Percentiles rank a stretch among this genome's conserved stretches.
phyloP scores from a whole-genome alignment of 2,888 invertebrate species.

The Acleris sparsana region DNA sequence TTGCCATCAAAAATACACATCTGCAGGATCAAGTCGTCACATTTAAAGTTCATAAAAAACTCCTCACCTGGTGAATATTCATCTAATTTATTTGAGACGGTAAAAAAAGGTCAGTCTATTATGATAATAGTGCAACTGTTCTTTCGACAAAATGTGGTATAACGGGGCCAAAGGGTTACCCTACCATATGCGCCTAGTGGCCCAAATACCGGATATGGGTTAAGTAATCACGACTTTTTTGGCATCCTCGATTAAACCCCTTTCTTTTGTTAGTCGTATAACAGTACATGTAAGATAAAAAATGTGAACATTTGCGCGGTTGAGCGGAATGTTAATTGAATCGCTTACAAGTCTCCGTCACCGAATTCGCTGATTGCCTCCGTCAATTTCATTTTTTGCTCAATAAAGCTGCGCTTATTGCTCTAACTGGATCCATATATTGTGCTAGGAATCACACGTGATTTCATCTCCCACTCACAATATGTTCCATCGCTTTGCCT shows the following conservation, averaged over 20 bases:
- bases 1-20: conserved; percentile 23
- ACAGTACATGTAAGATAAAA: conserved; percentile 64
- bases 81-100: conserved; percentile 46
- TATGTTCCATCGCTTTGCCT: conserved; percentile 10
- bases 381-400: conserved; percentile 52
- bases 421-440: conserved; percentile 41
- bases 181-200: conserved; percentile 66
- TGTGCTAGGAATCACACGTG: conserved; percentile 31
- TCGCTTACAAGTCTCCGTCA: conserved; percentile 58
- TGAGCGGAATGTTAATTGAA: conserved; percentile 69
- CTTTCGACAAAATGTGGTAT: conserved; percentile 60
- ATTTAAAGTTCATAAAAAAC: conserved; percentile 44
- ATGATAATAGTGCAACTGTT: conserved; percentile 76
- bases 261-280: conserved; percentile 68
- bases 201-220: conserved; percentile 78
- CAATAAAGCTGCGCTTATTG: conserved; percentile 46
- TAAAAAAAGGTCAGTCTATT: conserved; percentile 63
- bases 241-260: conserved; percentile 70
- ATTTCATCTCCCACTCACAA: conserved; percentile 18
- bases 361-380: conserved; percentile 48
- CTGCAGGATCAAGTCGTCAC: conserved; percentile 8
- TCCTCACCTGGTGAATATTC: conserved; percentile 65
- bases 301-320: conserved; percentile 67
- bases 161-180: conserved; percentile 83
- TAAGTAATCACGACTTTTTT: conserved; percentile 78